Evolutionary conservation across 2,888 invertebrate species (phyloP).

Genomic region (Gortyna flavago): DNA sequence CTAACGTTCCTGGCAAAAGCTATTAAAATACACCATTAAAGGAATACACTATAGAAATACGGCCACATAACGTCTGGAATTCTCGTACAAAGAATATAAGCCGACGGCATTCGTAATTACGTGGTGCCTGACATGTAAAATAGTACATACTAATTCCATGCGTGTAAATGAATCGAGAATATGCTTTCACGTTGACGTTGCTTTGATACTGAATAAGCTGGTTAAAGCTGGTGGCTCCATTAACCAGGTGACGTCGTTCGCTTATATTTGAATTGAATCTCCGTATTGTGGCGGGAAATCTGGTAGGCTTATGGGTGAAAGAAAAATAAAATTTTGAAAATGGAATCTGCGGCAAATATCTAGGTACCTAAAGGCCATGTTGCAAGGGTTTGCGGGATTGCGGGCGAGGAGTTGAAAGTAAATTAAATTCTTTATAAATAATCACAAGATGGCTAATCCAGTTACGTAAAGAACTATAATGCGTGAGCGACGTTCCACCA

Average conservation of each 20-base stretch:
- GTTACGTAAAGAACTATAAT: no score
- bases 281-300: not conserved
- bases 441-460: no score
- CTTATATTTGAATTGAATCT: constrained; percentile 21
- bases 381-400: no score
- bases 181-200: constrained; percentile 32
- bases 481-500: no score
- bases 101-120: constrained; percentile 48
- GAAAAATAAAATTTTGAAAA: not conserved
- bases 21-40: constrained; percentile 49
- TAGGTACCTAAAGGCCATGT: no score
- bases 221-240: not conserved
- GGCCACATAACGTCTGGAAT: constrained; percentile 33
- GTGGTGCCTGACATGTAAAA: constrained; percentile 31
- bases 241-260: not conserved
- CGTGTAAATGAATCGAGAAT: constrained; percentile 45
- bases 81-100: constrained; percentile 47
- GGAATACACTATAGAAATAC: constrained; percentile 33
- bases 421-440: no score
- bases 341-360: not conserved
- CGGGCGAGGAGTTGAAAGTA: no score
- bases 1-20: constrained; percentile 22
- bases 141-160: not conserved
- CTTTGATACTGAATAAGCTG: constrained; percentile 12
- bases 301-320: not conserved